Evolutionary conservation across 2,888 invertebrate genomes (phyloP).

Genomic region (Odontothrips loti): DNA sequence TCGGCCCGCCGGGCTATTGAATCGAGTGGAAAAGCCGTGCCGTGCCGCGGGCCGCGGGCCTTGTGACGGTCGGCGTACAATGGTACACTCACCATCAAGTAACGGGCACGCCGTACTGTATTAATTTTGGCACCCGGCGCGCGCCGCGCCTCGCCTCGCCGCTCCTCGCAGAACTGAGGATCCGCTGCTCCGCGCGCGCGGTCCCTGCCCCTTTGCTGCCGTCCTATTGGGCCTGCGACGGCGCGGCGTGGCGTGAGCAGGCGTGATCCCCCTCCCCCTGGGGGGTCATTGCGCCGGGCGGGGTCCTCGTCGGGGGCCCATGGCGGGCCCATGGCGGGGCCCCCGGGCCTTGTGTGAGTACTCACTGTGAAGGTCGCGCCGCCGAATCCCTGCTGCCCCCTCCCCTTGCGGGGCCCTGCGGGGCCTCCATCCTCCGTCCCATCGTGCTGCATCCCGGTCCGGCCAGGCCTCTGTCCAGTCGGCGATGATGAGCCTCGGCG

Average conservation of each 20-base stretch:
- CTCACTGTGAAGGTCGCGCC: too few relatives aligned
- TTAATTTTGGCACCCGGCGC: slow-evolving; percentile 19
- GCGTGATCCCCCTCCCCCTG: background rate
- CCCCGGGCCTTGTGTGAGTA: too few relatives aligned
- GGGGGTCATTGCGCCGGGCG: slow-evolving; percentile 4
- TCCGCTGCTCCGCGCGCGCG: background rate
- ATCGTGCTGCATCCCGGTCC: too few relatives aligned
- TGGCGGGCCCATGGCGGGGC: background rate
- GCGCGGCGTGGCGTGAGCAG: background rate
- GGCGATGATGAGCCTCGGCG: too few relatives aligned
- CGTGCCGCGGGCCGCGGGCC: background rate
- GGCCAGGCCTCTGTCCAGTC: too few relatives aligned
- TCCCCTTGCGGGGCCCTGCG: background rate
- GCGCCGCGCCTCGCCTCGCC: too few relatives aligned
- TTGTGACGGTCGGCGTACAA: background rate
- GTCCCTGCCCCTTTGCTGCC: background rate
- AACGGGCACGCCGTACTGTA: slow-evolving; percentile 16
- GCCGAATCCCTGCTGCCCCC: background rate
- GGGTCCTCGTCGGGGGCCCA: background rate
- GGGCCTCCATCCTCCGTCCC: background rate
- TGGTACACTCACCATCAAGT: background rate
- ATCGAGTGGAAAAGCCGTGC: background rate
- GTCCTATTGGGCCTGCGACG: background rate
- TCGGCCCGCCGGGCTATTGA: too few relatives aligned
- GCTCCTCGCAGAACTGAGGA: too few relatives aligned